Conservation (phyloP, 2,797 vertebrate genomes). For the Champsocephalus gunnari region DNA sequence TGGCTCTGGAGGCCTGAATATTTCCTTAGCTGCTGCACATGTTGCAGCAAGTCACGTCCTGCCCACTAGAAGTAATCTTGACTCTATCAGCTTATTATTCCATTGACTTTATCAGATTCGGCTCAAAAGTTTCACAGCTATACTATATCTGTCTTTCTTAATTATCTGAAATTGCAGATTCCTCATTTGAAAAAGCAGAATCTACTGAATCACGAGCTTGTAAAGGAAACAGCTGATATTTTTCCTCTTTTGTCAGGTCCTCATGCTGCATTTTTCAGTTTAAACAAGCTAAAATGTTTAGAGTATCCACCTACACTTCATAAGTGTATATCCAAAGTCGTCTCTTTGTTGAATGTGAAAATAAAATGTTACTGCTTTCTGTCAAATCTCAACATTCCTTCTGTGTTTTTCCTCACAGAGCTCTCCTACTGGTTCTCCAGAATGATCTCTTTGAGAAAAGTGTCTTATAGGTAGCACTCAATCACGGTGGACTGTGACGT, state of each 20-base stretch:
- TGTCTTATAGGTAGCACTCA: conserved; percentile 70
- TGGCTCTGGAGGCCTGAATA: conserved; percentile 17
- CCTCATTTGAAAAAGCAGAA: neutral
- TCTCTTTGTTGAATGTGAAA: conserved; percentile 18
- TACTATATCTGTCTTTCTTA: neutral
- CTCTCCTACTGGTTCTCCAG: conserved; percentile 56
- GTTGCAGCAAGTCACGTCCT: conserved; percentile 63
- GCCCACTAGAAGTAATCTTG: conserved; percentile 33
- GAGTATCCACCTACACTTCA: conserved; percentile 13
- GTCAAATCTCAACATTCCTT: conserved; percentile 52
- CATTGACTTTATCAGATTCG: neutral
- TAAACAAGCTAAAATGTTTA: conserved; percentile 51
- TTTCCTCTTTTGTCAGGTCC: conserved; percentile 18
- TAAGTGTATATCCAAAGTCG: neutral
- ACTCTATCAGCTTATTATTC: conserved; percentile 34
- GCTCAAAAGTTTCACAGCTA: neutral
- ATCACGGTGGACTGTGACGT: conserved; percentile 61
- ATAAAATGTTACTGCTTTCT: conserved; percentile 23
- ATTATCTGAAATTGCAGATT: neutral
- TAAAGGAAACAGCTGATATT: conserved; percentile 1
- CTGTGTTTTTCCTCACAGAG: conserved; percentile 59
- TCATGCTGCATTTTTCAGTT: conserved; percentile 6
- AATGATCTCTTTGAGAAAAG: conserved; percentile 65
- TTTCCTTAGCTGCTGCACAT: conserved; percentile 52
- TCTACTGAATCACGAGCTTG: neutral